phyloP scores from a whole-genome alignment of 2,113 vertebrate genomes.

The Hyla sarda region DNA sequence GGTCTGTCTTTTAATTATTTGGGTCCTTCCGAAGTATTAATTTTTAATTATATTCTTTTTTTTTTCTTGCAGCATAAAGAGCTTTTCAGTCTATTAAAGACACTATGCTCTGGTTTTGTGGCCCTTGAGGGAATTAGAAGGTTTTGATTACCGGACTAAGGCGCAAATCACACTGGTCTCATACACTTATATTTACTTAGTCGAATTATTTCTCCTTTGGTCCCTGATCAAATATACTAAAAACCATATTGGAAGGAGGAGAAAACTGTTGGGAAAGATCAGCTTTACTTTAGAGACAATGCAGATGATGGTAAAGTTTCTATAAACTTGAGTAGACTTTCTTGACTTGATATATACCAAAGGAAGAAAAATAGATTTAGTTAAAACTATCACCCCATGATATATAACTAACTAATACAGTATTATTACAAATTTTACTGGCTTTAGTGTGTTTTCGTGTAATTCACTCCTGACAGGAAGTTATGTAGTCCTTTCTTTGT shows the following conservation, averaged over 20 bases:
- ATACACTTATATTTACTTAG: neutral
- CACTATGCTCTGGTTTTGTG: conserved; percentile 23
- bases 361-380: too few relatives aligned
- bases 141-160: conserved; percentile 33
- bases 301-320: too few relatives aligned
- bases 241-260: neutral
- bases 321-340: too few relatives aligned
- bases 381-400: too few relatives aligned
- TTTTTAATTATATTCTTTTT: conserved; percentile 57
- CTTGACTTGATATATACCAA: too few relatives aligned
- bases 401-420: too few relatives aligned
- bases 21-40: conserved; percentile 56
- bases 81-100: conserved; percentile 54
- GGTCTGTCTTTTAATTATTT: conserved; percentile 60
- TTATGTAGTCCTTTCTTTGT: too few relatives aligned
- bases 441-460: too few relatives aligned
- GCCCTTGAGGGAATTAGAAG: conserved; percentile 25
- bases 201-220: too few relatives aligned
- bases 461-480: too few relatives aligned
- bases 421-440: too few relatives aligned
- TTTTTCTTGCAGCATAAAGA: conserved; percentile 46
- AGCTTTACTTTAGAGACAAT: neutral
- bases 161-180: neutral
- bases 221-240: neutral
- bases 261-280: neutral